These are phyloP conservation scores for Corythoichthys haematopterus DNA, from an alignment of 2,113 vertebrate species.

Conservation along the genomic window DNA sequence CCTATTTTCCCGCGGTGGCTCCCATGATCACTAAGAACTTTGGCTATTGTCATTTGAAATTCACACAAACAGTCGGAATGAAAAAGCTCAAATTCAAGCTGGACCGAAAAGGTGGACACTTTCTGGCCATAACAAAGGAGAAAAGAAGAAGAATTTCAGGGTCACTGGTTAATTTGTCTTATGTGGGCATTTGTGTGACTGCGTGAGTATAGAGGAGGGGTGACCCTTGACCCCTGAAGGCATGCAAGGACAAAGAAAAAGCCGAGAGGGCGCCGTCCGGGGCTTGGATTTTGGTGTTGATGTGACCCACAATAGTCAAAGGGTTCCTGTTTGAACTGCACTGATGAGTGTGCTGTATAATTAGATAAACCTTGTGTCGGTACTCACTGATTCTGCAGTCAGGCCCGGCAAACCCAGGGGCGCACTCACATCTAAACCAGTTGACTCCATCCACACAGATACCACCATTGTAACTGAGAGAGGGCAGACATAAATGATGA, in stretches of 20 bases:
- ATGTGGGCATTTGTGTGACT: slow-evolving; percentile 51
- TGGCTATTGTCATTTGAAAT: slow-evolving; percentile 32
- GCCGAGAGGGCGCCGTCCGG: slow-evolving; percentile 40
- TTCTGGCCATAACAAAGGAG: slow-evolving; percentile 50
- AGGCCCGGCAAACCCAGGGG: slow-evolving; percentile 88
- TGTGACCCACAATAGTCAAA: slow-evolving; percentile 20
- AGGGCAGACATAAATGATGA: slow-evolving; percentile 15
- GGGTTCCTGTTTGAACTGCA: not conserved
- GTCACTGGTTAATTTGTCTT: slow-evolving; percentile 71
- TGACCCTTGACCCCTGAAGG: slow-evolving; percentile 59
- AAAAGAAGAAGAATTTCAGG: slow-evolving; percentile 61
- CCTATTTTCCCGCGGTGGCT: not conserved
- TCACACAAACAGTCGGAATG: slow-evolving; percentile 33
- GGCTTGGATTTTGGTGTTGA: slow-evolving; percentile 56
- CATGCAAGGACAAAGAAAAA: slow-evolving; percentile 50
- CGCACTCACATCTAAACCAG: slow-evolving; percentile 96
- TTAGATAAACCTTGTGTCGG: not conserved
- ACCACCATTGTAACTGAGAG: slow-evolving; percentile 87
- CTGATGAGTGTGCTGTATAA: not conserved
- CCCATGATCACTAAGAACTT: slow-evolving; percentile 7
- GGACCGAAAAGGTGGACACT: slow-evolving; percentile 55
- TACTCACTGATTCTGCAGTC: slow-evolving; percentile 98
- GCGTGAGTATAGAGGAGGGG: slow-evolving; percentile 60
- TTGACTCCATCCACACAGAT: slow-evolving; percentile 94
- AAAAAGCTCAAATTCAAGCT: slow-evolving; percentile 37